Conservation (phyloP, 2,797 vertebrate genomes). For the Darevskia nairensis region DNA sequence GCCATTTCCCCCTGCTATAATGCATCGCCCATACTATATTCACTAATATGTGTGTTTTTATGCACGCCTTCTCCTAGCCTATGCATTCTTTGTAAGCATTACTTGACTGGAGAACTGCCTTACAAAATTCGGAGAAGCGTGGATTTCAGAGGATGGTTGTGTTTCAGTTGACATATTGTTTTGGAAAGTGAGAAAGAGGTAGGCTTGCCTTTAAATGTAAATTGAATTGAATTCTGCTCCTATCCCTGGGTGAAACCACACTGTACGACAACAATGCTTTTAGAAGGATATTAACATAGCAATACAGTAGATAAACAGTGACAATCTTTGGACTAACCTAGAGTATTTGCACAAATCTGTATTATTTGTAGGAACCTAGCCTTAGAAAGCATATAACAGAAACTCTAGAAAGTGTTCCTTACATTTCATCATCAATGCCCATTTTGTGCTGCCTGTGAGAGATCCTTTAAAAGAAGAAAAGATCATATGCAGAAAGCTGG, state of each 20-base stretch:
- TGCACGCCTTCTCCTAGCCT: too few species aligned
- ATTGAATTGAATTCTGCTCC: too few species aligned
- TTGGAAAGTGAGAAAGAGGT: too few species aligned
- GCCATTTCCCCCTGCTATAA: too few species aligned
- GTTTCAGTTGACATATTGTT: too few species aligned
- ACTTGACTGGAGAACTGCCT: too few species aligned
- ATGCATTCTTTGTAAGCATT: too few species aligned
- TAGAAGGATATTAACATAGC: not conserved
- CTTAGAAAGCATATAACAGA: not conserved
- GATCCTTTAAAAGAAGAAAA: slow-evolving; percentile 3
- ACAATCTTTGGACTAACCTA: not conserved
- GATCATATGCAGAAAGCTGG: slow-evolving; percentile 15
- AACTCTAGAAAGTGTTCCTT: not conserved
- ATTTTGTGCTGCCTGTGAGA: not conserved
- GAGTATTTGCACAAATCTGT: not conserved
- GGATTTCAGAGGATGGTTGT: not conserved
- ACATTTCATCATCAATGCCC: not conserved
- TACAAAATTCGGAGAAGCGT: too few species aligned
- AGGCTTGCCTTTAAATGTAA: too few species aligned
- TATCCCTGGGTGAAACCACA: too few species aligned
- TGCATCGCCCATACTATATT: too few species aligned
- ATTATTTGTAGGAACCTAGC: not conserved
- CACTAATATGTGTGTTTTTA: too few species aligned
- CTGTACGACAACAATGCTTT: not conserved
- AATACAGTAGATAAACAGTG: not conserved